phyloP scores from a whole-genome alignment of 2,888 invertebrate species.

The Melanchra persicariae region DNA sequence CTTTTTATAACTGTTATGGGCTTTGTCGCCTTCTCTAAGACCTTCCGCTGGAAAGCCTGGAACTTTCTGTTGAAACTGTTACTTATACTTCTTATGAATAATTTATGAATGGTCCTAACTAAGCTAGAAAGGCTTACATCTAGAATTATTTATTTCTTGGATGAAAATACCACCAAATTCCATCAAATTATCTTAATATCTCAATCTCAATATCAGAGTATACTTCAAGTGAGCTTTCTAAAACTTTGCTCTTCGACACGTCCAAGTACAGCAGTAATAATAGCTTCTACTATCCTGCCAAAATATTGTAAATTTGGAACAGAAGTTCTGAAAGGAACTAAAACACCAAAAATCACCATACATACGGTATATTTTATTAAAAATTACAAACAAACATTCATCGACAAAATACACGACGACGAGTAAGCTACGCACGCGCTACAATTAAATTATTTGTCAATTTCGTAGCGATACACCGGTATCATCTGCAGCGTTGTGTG shows the following conservation, averaged over 20 bases:
- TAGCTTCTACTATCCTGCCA: neutral
- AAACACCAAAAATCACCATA: constrained; percentile 56
- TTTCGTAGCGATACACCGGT: constrained; percentile 51
- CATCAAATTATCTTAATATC: too few species aligned
- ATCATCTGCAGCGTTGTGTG: constrained; percentile 33
- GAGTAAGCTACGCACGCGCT: constrained; percentile 79
- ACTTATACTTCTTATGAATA: neutral
- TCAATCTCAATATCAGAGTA: too few species aligned
- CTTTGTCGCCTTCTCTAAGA: neutral
- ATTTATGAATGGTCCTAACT: neutral
- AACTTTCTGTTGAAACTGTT: neutral
- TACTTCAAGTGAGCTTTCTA: neutral
- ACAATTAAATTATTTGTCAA: constrained; percentile 67
- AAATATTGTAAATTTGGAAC: too few species aligned
- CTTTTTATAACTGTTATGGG: neutral
- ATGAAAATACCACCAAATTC: too few species aligned
- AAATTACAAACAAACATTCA: constrained; percentile 90
- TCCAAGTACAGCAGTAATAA: too few species aligned
- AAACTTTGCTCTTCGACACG: neutral
- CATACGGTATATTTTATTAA: constrained; percentile 82
- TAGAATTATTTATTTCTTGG: too few species aligned
- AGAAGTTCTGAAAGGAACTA: too few species aligned
- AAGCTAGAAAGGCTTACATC: too few species aligned
- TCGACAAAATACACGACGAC: constrained; percentile 83
- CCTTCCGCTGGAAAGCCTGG: neutral